A percentile compares a stretch with the other conserved stretches of the same genome.
These are phyloP conservation scores for Myzus persicae DNA, from an alignment of 1,140 invertebrate genomes.

Conservation along the genomic window DNA sequence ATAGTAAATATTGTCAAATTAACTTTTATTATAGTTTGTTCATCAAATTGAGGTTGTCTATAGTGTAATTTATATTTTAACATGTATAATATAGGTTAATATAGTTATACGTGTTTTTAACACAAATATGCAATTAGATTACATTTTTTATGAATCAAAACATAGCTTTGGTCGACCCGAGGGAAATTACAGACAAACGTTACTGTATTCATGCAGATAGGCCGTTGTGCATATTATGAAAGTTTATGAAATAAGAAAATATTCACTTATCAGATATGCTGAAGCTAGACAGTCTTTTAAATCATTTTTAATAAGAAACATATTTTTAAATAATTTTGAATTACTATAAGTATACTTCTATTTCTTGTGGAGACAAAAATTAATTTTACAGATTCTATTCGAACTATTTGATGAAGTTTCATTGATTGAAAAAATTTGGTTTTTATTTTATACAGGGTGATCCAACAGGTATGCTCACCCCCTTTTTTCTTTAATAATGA, in stretches of 20 bases:
- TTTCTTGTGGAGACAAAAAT: neutral
- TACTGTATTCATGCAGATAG: neutral
- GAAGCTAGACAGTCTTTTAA: neutral
- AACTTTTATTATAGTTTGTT: slow-evolving; percentile 10
- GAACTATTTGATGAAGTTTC: neutral
- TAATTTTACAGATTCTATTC: neutral
- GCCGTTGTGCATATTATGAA: neutral
- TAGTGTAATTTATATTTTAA: slow-evolving; percentile 16
- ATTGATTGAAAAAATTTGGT: neutral
- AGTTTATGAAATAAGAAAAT: neutral
- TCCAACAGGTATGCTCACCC: too few species aligned
- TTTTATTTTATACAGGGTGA: too few species aligned
- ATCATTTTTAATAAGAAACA: neutral
- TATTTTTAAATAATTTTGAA: neutral
- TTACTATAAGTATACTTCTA: neutral
- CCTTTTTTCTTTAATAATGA: too few species aligned
- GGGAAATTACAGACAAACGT: slow-evolving; percentile 20
- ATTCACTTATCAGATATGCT: neutral
- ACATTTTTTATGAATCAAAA: slow-evolving; percentile 40
- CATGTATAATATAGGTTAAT: neutral
- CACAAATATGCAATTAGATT: neutral
- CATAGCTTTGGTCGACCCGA: neutral
- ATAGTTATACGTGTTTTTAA: slow-evolving; percentile 4
- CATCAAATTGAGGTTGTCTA: neutral
- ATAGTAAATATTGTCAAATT: neutral